A percentile compares a stretch with the other conserved stretches of the same genome.
Evolutionary conservation across 2,888 invertebrate genomes (phyloP).

Genomic region (Tipula vernalis): DNA sequence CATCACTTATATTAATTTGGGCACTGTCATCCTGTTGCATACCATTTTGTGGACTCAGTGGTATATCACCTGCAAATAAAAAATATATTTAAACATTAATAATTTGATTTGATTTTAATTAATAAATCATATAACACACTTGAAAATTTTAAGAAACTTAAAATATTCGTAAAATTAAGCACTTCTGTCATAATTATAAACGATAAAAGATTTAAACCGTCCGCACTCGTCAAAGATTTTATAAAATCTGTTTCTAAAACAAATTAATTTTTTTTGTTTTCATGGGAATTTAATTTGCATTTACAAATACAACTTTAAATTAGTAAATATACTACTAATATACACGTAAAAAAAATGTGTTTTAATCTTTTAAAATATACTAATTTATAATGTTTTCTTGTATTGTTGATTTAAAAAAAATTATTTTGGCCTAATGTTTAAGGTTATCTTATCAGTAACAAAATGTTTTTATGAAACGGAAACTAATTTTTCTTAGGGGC

Average conservation of each 20-base stretch:
- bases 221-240: background rate
- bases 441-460: background rate
- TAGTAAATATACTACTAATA: background rate
- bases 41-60: background rate
- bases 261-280: background rate
- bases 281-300: background rate
- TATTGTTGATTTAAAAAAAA: background rate
- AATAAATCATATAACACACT: background rate
- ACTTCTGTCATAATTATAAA: background rate
- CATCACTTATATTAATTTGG: constrained; percentile 62
- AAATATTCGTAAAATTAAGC: background rate
- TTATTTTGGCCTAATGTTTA: background rate
- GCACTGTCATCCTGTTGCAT: constrained; percentile 37
- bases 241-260: background rate
- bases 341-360: too few species aligned
- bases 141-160: background rate
- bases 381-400: background rate
- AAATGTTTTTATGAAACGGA: background rate
- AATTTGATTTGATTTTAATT: background rate
- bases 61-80: constrained; percentile 5
- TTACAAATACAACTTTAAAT: background rate
- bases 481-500: background rate
- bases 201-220: background rate
- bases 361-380: too few species aligned
- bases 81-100: background rate